Conservation (phyloP, 2,797 vertebrate species). For the Gorsachius magnificus region DNA sequence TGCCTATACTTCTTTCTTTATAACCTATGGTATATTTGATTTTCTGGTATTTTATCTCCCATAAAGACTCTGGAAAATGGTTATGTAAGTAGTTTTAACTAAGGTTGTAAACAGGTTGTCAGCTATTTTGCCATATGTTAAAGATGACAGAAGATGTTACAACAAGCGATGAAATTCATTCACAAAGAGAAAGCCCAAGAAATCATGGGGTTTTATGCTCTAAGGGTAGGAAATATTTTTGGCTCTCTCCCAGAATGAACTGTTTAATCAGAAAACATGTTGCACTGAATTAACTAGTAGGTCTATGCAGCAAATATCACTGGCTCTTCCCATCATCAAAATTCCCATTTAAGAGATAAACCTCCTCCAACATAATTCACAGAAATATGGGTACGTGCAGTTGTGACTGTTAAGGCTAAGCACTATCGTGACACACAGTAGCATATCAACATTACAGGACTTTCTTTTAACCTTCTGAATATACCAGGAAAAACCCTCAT, state of each 20-base stretch:
- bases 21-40: not conserved
- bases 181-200: constrained; percentile 8
- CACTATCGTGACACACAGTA: not conserved
- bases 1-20: not conserved
- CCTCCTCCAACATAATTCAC: not conserved
- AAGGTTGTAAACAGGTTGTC: not conserved
- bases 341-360: not conserved
- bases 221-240: constrained; percentile 13
- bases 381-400: not conserved
- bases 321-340: not conserved
- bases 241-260: constrained; percentile 16
- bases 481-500: not conserved
- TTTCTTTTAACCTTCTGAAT: not conserved
- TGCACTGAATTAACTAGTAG: not conserved
- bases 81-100: not conserved
- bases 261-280: constrained; percentile 13
- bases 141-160: constrained; percentile 27
- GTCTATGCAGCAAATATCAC: not conserved
- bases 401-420: not conserved
- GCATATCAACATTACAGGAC: not conserved
- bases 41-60: not conserved
- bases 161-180: constrained; percentile 19
- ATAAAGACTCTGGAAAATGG: not conserved
- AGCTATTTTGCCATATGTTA: constrained; percentile 18
- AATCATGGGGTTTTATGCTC: not conserved